Evolutionary conservation across 1,140 invertebrate species (phyloP).

Genomic region (Pygmarrhopalites habei): DNA sequence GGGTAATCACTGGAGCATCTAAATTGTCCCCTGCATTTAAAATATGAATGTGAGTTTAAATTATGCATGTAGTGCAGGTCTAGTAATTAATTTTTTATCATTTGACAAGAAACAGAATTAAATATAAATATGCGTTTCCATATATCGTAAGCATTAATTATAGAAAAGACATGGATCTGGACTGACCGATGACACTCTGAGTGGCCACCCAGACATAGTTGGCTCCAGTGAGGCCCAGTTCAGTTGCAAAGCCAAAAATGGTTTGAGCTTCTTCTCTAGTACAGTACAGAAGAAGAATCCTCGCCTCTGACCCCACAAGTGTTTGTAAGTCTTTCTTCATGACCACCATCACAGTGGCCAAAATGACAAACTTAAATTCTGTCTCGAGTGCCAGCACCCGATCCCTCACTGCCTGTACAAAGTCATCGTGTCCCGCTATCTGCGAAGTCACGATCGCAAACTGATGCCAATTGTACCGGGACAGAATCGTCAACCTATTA

Average conservation of each 20-base stretch:
- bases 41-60: no score
- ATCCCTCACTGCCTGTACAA: conserved; percentile 83
- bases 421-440: conserved; percentile 89
- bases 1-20: conserved; percentile 26
- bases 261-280: conserved; percentile 76
- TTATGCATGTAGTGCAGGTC: no score
- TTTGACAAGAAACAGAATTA: no score
- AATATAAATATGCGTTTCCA: no score
- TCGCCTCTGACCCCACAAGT: conserved; percentile 79
- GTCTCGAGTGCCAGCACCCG: conserved; percentile 76
- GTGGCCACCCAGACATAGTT: conserved; percentile 94
- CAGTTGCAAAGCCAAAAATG: conserved; percentile 70
- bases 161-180: no score
- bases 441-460: conserved; percentile 86
- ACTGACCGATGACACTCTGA: conserved; percentile 85
- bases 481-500: conserved; percentile 81
- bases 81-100: no score
- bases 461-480: conserved; percentile 92
- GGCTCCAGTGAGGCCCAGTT: conserved; percentile 80
- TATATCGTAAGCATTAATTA: no score
- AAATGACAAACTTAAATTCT: conserved; percentile 80
- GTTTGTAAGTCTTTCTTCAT: conserved; percentile 55
- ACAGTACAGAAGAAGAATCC: conserved; percentile 88
- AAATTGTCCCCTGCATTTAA: no score
- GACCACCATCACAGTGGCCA: conserved; percentile 43